phyloP scores from a whole-genome alignment of 1,140 invertebrate genomes.

The Nebria ingens region DNA sequence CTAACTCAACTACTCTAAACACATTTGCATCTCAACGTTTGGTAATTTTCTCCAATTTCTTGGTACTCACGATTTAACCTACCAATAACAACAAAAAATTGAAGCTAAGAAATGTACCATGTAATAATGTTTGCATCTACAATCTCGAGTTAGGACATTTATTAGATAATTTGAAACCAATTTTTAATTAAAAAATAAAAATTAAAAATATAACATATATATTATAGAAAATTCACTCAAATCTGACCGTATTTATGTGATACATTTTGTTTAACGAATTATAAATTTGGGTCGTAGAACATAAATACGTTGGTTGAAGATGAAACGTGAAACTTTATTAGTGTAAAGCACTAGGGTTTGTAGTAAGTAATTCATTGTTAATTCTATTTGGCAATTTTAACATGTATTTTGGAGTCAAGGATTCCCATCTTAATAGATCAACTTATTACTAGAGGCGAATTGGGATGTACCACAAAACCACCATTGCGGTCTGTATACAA shows the following conservation, averaged over 20 bases:
- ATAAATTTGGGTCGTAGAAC: background rate
- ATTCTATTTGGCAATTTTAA: background rate
- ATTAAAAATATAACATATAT: too few relatives aligned
- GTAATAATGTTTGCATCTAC: too few relatives aligned
- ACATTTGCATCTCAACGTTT: constrained; percentile 5
- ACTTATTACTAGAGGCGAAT: background rate
- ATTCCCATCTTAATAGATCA: background rate
- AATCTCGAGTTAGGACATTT: too few relatives aligned
- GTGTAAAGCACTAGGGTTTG: background rate
- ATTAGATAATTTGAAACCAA: too few relatives aligned
- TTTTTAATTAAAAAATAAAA: too few relatives aligned
- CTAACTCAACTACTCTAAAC: background rate
- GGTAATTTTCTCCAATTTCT: too few relatives aligned
- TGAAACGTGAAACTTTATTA: background rate
- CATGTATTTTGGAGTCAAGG: background rate
- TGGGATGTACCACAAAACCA: constrained; percentile 2
- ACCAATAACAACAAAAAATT: too few relatives aligned
- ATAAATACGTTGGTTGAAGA: background rate
- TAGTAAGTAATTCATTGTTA: background rate
- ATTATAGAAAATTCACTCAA: too few relatives aligned
- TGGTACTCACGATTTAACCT: too few relatives aligned
- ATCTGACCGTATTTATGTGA: background rate
- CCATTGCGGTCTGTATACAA: background rate
- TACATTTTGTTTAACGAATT: background rate
- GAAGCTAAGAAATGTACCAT: too few relatives aligned